Percentiles rank a stretch among this genome's conserved stretches.
Conservation (phyloP, 2,888 invertebrate genomes). For the Sesia bembeciformis region DNA sequence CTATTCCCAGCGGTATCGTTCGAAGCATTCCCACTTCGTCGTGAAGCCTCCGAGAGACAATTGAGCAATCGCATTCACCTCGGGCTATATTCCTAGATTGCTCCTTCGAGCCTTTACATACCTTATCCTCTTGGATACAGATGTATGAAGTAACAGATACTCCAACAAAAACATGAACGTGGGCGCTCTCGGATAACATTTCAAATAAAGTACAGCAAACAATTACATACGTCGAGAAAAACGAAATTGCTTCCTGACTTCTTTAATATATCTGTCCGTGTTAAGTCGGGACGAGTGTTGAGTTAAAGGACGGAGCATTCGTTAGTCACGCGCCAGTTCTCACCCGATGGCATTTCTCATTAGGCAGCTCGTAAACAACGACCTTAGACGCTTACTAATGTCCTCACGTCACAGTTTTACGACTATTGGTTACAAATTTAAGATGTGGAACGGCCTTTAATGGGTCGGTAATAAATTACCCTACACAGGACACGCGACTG, state of each 20-base stretch:
- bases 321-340: slow-evolving; percentile 47
- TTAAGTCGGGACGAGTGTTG: slow-evolving; percentile 12
- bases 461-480: slow-evolving; percentile 36
- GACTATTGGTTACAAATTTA: slow-evolving; percentile 45
- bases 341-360: slow-evolving; percentile 51
- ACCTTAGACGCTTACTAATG: slow-evolving; percentile 60
- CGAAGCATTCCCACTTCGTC: slow-evolving; percentile 7
- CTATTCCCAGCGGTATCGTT: slow-evolving; percentile 21
- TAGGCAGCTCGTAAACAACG: slow-evolving; percentile 60
- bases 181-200: neutral
- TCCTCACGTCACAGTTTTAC: slow-evolving; percentile 51
- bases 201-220: slow-evolving; percentile 8
- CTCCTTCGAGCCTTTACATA: slow-evolving; percentile 10
- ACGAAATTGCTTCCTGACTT: slow-evolving; percentile 23
- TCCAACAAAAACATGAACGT: neutral
- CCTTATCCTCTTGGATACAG: slow-evolving; percentile 11
- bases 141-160: slow-evolving; percentile 11
- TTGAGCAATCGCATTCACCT: slow-evolving; percentile 38
- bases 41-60: slow-evolving; percentile 31
- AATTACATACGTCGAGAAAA: slow-evolving; percentile 14
- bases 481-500: slow-evolving; percentile 20
- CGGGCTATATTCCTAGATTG: slow-evolving; percentile 13
- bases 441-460: slow-evolving; percentile 30
- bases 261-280: slow-evolving; percentile 17
- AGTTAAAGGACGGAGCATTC: slow-evolving; percentile 31